Base-by-base conservation (phyloP, 1,140 invertebrate genomes). In the Harpegnathos saltator region DNA sequence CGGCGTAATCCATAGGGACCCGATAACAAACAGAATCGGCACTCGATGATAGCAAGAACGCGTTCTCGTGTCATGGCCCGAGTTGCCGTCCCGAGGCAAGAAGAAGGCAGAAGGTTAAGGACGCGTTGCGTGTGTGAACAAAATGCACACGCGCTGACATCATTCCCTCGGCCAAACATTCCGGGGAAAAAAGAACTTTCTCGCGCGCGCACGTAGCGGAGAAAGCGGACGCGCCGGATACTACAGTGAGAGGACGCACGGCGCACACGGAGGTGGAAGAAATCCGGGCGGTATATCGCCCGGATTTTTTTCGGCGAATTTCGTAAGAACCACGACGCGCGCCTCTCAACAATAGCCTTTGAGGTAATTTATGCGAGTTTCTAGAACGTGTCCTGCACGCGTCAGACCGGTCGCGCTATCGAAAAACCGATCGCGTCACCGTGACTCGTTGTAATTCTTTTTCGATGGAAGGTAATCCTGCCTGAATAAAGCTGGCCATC, bases 161-260 rank as follows among this genome's bases (percentile, higher is more conserved):
- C 48, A 62, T 81, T 81, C 14, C 2, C 29, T 56, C 58, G 33
- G 15, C 59, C 17, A 56, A 77, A 80, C 38, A 77, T 68, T 84
- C n/a, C 33, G 75, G 63, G 15, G 15, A 19, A 74, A 81, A 68
- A 56, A n/a, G n/a, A 26, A 86, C 85, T 86, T 86, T 86, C 85
- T 84, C 82, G 48, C 29, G 15, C 26, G 38, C n/a, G n/a, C n/a
- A n/a, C n/a, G n/a, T n/a, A n/a, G 0, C 14, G 52, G 71, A 75
- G 85, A 86, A 86, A 86, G 85, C 82, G 63, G 11, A 14, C 5
- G 38, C 61, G 11, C 24, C 1, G 24, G 1, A 19, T 24, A 33
- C 29, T 1, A 33, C 5, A n/a, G 29, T 5, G 29, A 33, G 5
- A 33, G 5, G 29, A 33, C 5, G 9, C 9, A 17, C 29, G 61